These are phyloP conservation scores for Lysiphlebus fabarum DNA, from an alignment of 1,140 invertebrate species.

Conservation along the genomic window DNA sequence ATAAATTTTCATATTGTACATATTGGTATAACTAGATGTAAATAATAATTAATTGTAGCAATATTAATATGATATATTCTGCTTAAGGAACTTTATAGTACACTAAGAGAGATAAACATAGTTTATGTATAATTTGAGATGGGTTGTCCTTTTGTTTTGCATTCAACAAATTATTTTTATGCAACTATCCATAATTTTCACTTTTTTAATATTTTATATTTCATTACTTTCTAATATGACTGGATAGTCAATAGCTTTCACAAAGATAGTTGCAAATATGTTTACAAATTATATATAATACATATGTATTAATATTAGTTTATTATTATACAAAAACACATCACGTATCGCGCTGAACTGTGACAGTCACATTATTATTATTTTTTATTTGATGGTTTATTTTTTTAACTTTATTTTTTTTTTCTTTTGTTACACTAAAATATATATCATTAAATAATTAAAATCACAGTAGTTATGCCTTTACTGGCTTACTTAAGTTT, in stretches of 20 bases:
- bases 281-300: slow-evolving; percentile 45
- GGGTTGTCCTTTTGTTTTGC: slow-evolving; percentile 20
- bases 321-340: slow-evolving; percentile 56
- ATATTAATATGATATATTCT: slow-evolving; percentile 51
- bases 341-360: slow-evolving; percentile 50
- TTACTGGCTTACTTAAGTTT: slow-evolving; percentile 54
- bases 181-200: slow-evolving; percentile 24
- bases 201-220: slow-evolving; percentile 6
- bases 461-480: slow-evolving; percentile 58
- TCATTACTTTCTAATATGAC: slow-evolving; percentile 28
- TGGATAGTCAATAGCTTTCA: slow-evolving; percentile 34
- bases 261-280: slow-evolving; percentile 42
- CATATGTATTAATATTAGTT: slow-evolving; percentile 56
- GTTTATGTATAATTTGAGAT: slow-evolving; percentile 26
- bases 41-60: slow-evolving; percentile 21
- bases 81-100: slow-evolving; percentile 48
- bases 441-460: slow-evolving; percentile 55
- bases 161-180: slow-evolving; percentile 30
- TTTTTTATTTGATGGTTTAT: slow-evolving; percentile 34
- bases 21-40: neutral
- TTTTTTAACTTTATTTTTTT: slow-evolving; percentile 35
- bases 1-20: slow-evolving; percentile 19
- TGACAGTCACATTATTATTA: slow-evolving; percentile 39
- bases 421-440: slow-evolving; percentile 25
- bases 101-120: slow-evolving; percentile 46